These are phyloP conservation scores for Liparis tanakae DNA, from an alignment of 2,797 vertebrate species.

Conservation along the genomic window DNA sequence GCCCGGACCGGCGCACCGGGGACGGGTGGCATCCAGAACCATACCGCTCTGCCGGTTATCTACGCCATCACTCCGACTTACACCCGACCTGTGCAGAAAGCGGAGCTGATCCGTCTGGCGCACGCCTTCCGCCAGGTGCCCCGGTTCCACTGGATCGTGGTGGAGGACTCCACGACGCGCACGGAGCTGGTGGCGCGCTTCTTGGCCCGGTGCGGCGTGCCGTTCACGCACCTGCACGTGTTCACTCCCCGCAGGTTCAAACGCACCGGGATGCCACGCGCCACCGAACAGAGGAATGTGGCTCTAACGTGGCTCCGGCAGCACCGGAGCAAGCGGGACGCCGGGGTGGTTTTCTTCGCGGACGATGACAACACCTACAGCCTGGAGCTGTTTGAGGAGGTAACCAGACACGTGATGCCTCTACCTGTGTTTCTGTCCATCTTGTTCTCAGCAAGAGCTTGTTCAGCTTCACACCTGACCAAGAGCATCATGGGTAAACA, in stretches of 20 bases:
- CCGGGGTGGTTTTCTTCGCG: slow-evolving; percentile 96
- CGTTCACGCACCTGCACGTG: slow-evolving; percentile 93
- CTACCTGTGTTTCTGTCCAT: background rate
- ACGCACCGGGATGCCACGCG: slow-evolving; percentile 91
- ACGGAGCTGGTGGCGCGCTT: slow-evolving; percentile 93
- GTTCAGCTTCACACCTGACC: background rate
- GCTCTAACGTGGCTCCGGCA: slow-evolving; percentile 93
- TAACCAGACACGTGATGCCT: slow-evolving; percentile 42
- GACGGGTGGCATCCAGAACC: slow-evolving; percentile 49
- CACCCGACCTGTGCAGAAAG: slow-evolving; percentile 95
- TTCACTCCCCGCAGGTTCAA: slow-evolving; percentile 94
- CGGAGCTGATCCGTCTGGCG: slow-evolving; percentile 93
- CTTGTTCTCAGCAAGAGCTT: background rate
- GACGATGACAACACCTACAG: slow-evolving; percentile 99
- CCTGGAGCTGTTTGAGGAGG: slow-evolving; percentile 97
- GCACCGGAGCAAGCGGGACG: slow-evolving; percentile 81
- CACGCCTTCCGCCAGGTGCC: slow-evolving; percentile 96
- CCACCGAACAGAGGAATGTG: slow-evolving; percentile 95
- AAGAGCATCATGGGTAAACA: background rate
- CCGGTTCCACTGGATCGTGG: slow-evolving; percentile 94
- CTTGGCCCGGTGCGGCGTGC: slow-evolving; percentile 86
- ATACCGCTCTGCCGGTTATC: slow-evolving; percentile 85
- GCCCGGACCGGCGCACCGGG: slow-evolving; percentile 59
- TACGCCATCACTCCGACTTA: slow-evolving; percentile 98
- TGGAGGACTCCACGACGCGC: slow-evolving; percentile 90